Percentiles rank a stretch among this genome's conserved stretches.
Conservation (phyloP, 2,113 vertebrate genomes). For the Paracanthobrama guichenoti region DNA sequence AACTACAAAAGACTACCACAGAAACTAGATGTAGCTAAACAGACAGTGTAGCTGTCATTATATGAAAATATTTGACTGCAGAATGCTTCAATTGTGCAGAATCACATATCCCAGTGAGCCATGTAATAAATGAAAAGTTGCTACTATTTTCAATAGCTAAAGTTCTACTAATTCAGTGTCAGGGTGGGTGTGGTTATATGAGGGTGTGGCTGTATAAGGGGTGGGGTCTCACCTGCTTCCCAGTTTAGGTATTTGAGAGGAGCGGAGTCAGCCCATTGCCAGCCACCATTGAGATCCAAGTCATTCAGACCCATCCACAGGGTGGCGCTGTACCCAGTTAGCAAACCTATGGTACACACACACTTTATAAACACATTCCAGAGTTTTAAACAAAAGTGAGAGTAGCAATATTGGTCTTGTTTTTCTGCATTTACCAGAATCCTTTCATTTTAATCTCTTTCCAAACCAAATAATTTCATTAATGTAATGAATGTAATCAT, state of each 20-base stretch:
- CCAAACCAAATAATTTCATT: not conserved
- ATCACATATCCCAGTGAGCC: too few species aligned
- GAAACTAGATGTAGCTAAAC: not conserved
- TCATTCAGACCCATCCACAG: constrained; percentile 97
- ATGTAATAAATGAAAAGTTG: too few species aligned
- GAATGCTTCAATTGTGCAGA: not conserved
- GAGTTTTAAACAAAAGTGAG: not conserved
- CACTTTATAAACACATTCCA: not conserved
- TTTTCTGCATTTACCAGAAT: not conserved
- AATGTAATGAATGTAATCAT: not conserved
- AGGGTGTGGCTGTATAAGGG: not conserved
- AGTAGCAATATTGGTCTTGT: not conserved
- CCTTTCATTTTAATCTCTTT: not conserved
- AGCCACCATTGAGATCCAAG: constrained; percentile 91
- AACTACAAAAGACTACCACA: not conserved
- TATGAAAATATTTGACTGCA: not conserved
- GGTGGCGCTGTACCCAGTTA: constrained; percentile 88
- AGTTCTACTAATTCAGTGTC: not conserved
- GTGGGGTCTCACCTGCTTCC: constrained; percentile 84
- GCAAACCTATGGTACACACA: constrained; percentile 77
- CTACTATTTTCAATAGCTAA: too few species aligned
- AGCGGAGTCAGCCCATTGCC: constrained; percentile 95
- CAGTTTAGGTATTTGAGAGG: constrained; percentile 98
- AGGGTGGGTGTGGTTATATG: not conserved
- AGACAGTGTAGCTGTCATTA: not conserved